Evolutionary conservation across 2,888 invertebrate species (phyloP).

Genomic region (Pseudeuparius sepicola): DNA sequence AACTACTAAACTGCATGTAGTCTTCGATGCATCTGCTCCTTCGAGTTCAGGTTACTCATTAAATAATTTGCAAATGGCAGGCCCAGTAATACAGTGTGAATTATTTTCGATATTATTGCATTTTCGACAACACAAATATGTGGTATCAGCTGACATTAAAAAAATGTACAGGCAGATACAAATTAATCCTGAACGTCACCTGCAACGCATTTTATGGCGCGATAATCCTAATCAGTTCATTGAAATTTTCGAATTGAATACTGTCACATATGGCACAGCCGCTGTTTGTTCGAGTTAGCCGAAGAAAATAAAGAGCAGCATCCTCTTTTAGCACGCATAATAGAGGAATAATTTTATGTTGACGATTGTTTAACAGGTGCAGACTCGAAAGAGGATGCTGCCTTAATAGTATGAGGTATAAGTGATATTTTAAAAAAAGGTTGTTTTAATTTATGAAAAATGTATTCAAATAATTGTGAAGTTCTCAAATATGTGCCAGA

Average conservation of each 20-base stretch:
- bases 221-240: slow-evolving; percentile 13
- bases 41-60: no score
- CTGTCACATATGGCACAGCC: slow-evolving; percentile 14
- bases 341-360: slow-evolving; percentile 20
- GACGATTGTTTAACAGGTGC: no score
- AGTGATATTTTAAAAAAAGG: no score
- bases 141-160: slow-evolving; percentile 14
- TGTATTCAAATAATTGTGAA: no score
- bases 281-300: slow-evolving; percentile 16
- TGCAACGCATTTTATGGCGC: slow-evolving; percentile 17
- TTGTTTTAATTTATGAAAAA: no score
- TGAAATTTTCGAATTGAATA: slow-evolving; percentile 13
- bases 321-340: slow-evolving; percentile 12
- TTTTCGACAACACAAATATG: slow-evolving; percentile 9
- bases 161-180: slow-evolving; percentile 17
- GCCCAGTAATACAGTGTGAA: no score
- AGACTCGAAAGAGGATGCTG: slow-evolving; percentile 12
- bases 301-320: slow-evolving; percentile 8
- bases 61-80: slow-evolving; percentile 19
- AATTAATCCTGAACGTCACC: slow-evolving; percentile 8
- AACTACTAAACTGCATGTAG: no score
- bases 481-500: no score
- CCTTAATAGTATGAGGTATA: no score
- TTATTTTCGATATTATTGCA: slow-evolving; percentile 16
- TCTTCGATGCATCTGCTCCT: no score